Conservation (phyloP, 2,888 invertebrate genomes). For the Melangyna quadrimaculata region DNA sequence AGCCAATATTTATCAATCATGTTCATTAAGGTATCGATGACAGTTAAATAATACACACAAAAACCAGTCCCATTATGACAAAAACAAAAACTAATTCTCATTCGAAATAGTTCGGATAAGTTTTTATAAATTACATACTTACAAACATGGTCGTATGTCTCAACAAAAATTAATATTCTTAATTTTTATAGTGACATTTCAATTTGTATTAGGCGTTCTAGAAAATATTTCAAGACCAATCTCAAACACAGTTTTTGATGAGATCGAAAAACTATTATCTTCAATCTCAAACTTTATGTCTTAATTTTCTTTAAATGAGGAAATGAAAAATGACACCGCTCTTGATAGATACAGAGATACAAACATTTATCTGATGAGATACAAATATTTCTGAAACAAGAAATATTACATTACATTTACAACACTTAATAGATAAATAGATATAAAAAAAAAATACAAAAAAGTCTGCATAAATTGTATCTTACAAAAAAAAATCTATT, state of each 20-base stretch:
- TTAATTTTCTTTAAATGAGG: conserved; percentile 25
- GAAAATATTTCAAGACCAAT: conserved; percentile 40
- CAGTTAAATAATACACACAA: conserved; percentile 28
- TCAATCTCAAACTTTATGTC: conserved; percentile 20
- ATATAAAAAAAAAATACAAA: not conserved
- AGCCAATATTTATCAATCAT: conserved; percentile 27
- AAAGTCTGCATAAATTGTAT: conserved; percentile 25
- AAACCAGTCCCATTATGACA: conserved; percentile 8
- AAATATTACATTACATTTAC: conserved; percentile 38
- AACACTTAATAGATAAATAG: conserved; percentile 27
- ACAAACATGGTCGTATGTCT: no score
- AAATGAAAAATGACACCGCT: conserved; percentile 48
- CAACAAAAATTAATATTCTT: not conserved
- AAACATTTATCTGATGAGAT: conserved; percentile 7
- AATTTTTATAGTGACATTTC: conserved; percentile 16
- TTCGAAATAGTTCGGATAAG: not conserved
- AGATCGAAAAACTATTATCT: conserved; percentile 8
- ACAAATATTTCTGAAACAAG: conserved; percentile 8
- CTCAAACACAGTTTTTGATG: conserved; percentile 2
- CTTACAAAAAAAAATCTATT: not conserved
- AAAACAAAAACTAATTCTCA: not conserved
- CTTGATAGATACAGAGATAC: not conserved
- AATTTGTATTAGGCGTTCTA: not conserved
- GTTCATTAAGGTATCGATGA: conserved; percentile 18
- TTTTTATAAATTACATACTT: not conserved